Percentiles rank a stretch among this genome's conserved stretches.
phyloP scores from a whole-genome alignment of 2,113 vertebrate genomes.

The Alaudala cheleensis region DNA sequence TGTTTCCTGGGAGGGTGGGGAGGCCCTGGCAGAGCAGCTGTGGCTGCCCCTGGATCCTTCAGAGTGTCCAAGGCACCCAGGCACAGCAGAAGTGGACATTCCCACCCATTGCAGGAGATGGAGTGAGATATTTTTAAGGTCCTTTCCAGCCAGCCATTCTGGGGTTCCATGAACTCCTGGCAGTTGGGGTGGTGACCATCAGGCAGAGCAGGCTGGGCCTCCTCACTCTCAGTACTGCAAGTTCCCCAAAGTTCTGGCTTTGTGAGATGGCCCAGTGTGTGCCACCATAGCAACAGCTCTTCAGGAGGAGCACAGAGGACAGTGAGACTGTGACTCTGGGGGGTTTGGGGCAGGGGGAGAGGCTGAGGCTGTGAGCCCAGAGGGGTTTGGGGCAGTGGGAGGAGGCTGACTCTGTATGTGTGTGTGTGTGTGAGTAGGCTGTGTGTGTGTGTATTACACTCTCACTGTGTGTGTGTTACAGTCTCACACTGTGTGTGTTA shows the following conservation, averaged over 20 bases:
- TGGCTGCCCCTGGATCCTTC: neutral
- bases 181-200: neutral
- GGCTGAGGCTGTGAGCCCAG: neutral
- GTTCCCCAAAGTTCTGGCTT: fast-evolving
- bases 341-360: neutral
- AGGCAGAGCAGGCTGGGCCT: neutral
- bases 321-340: fast-evolving
- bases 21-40: neutral
- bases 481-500: too few relatives aligned
- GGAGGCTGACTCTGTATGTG: neutral
- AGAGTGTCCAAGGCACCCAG: fast-evolving
- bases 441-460: too few relatives aligned
- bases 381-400: too few relatives aligned
- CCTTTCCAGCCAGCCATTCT: neutral
- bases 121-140: neutral
- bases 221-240: neutral
- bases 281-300: neutral
- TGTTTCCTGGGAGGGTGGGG: fast-evolving
- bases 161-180: neutral
- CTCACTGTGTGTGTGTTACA: too few relatives aligned
- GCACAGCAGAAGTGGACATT: neutral
- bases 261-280: fast-evolving
- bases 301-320: neutral
- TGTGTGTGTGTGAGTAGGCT: too few relatives aligned
- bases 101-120: neutral